phyloP scores from a whole-genome alignment of 1,140 invertebrate genomes.

The Tribolium madens region DNA sequence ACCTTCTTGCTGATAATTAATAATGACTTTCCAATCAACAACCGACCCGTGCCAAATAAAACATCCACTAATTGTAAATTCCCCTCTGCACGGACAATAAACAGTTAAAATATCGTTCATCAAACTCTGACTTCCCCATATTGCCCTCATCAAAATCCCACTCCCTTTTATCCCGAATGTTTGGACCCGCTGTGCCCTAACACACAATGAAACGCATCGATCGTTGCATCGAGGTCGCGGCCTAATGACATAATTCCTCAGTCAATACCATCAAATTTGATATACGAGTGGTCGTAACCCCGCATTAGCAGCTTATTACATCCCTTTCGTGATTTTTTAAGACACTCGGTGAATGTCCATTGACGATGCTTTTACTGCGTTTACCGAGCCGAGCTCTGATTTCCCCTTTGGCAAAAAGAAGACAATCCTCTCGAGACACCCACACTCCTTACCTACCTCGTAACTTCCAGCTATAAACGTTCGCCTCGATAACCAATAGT shows the following conservation, averaged over 20 bases:
- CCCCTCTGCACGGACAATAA: not conserved
- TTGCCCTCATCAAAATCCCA: not conserved
- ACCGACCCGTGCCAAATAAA: too few species aligned
- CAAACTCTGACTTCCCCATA: not conserved
- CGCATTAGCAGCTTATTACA: slow-evolving; percentile 29
- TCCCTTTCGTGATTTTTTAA: slow-evolving; percentile 6
- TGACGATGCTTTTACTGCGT: slow-evolving; percentile 19
- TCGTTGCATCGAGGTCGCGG: slow-evolving; percentile 11
- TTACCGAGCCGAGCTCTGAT: slow-evolving; percentile 12
- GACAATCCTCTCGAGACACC: not conserved
- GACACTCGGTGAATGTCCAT: not conserved
- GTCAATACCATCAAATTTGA: slow-evolving; percentile 26
- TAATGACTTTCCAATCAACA: not conserved
- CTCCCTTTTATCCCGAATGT: not conserved
- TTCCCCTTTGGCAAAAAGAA: slow-evolving; percentile 18
- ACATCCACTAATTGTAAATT: not conserved
- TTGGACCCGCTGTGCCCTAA: not conserved
- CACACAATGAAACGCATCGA: slow-evolving; percentile 15
- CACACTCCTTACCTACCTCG: slow-evolving; percentile 1
- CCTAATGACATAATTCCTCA: slow-evolving; percentile 33
- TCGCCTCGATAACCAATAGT: slow-evolving; percentile 8
- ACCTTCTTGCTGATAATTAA: not conserved
- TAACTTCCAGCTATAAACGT: slow-evolving; percentile 11
- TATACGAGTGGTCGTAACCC: slow-evolving; percentile 15
- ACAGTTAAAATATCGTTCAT: not conserved